Base-by-base conservation (phyloP, 2,888 invertebrate species). In the Acanthoscelides obtectus region DNA sequence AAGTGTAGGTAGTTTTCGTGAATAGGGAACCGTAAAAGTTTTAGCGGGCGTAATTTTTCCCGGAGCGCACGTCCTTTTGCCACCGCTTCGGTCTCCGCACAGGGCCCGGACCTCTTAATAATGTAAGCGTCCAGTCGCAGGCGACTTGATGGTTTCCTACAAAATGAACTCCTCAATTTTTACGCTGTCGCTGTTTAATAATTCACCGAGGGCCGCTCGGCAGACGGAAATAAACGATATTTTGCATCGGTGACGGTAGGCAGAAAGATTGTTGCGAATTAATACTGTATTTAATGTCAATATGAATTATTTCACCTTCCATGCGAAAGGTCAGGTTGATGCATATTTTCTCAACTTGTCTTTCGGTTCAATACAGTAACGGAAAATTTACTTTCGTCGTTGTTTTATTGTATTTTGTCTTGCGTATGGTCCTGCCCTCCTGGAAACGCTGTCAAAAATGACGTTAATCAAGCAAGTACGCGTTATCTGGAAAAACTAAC, bases 91-190 rank as follows among this genome's bases (percentile, higher is more conserved):
- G 74, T 78, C 78, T 67, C 22, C 1, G 21, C 66, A 20, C 69
- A 74, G 75, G 74, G 78, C 78, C 45, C 45, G 5, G 45, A 45
- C 5, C 45, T 77, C 78, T 83, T 80, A 83, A 83, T 82, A 83
- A 83, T 83, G 82, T 81, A 83, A 78, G 79, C 80, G 82, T 81
- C 81, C 81, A 80, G 81, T 79, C 79, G 75, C 77, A 77, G 76
- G 74, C 78, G 79, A 79, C 79, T 80, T 80, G 80, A 80, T 80
- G 81, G 81, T 82, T 82, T 45, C 81, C 80, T 76, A 78, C 80
- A 82, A 82, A 83, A 82, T 82, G 81, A 83, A 82, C 81, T 81
- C 79, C 81, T 82, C 82, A 82, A 83, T 82, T 82, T 83, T 81
- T 81, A 81, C 80, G 82, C 80, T 73, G 73, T 69, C 72, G 75